These are phyloP conservation scores for Nannospalax galili DNA, from an alignment of 2,113 vertebrate species.

Conservation along the genomic window DNA sequence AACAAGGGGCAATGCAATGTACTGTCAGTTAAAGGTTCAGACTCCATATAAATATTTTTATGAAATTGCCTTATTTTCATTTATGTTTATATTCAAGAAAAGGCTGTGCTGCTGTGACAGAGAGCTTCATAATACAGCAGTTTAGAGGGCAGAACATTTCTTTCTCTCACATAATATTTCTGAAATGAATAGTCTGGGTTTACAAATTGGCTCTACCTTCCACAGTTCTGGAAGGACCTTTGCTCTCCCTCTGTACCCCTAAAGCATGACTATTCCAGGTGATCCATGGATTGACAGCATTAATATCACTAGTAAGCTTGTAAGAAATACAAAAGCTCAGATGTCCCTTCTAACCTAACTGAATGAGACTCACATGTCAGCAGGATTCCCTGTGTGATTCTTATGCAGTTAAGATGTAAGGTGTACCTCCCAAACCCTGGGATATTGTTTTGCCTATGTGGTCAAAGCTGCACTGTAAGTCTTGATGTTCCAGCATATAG, in stretches of 20 bases:
- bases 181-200: neutral
- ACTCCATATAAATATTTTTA: neutral
- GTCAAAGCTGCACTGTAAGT: neutral
- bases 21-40: neutral
- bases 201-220: neutral
- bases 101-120: neutral
- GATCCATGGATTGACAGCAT: neutral
- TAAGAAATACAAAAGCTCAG: neutral
- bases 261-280: neutral
- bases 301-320: neutral
- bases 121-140: neutral
- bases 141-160: conserved; percentile 2
- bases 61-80: neutral
- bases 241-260: neutral
- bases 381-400: neutral
- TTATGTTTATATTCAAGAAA: conserved; percentile 15
- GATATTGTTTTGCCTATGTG: neutral
- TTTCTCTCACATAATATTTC: neutral
- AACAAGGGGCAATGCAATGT: neutral
- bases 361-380: neutral
- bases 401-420: neutral
- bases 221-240: neutral
- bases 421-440: neutral
- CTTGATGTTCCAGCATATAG: neutral
- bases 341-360: neutral